Evolutionary conservation across 2,113 vertebrate species (phyloP), one percentile per base, ranked within the genome.

Genomic region (Mohoua ochrocephala): DNA sequence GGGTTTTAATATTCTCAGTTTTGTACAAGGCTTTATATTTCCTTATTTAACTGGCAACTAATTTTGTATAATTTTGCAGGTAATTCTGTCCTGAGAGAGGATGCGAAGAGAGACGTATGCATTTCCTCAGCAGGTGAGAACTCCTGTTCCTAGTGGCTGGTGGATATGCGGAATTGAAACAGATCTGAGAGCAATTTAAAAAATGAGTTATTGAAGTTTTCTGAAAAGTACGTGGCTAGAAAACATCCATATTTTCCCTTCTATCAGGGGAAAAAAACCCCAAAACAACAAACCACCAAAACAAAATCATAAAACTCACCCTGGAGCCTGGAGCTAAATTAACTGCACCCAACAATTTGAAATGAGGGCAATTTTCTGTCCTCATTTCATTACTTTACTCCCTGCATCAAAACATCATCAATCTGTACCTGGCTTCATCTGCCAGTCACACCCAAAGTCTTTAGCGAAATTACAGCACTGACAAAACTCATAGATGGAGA

Each of bases 91-190:
- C 80, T 33, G 15, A 87, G 17, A 31, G 28, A 80, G 75, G 45
- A 70, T 10, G 9, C 0, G 0, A 39, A 69, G 50, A n/a, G 20
- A 79, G 8, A 50, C 3, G 2, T 28, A 15, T 0, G 0, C 2
- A 8, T 53, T 85, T 53, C 65, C 74, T 52, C 2, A 0, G 14
- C 11, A 15, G 22, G 11, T 76, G 23, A 75, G 91, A 82, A 49
- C 10, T 68, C 22, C 44, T 27, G 3, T 35, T 54, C 31, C 49
- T 47, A 23, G 8, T 2, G 4, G 39, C 33, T 50, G 47, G 15
- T 35, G 14, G 8, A 4, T 8, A 8, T 15, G 15, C 35, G 27
- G 10, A 61, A 74, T 2, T 45, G 26, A 76, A 47, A 45, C 7
- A 84, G 33, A 31, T 17, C 49, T 41, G 24, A 33, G 39, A 87